Percentiles rank a stretch among this genome's conserved stretches.
These are phyloP conservation scores for Cichladusa arquata DNA, from an alignment of 2,113 vertebrate genomes.

Conservation along the genomic window DNA sequence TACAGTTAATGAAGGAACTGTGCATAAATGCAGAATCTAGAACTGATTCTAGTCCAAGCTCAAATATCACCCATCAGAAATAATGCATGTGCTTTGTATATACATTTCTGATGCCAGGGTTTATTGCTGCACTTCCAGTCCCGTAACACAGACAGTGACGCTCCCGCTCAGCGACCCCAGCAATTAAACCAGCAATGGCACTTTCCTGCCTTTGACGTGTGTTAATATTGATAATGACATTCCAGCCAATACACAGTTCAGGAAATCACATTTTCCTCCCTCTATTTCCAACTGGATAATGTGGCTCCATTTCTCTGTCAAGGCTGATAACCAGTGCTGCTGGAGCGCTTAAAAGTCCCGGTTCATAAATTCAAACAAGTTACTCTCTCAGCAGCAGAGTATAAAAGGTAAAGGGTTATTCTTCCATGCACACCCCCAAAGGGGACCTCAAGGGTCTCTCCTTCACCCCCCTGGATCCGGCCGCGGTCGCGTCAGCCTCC, in stretches of 20 bases:
- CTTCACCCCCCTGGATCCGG: fast-evolving
- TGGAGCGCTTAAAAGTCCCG: background rate
- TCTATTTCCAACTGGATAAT: background rate
- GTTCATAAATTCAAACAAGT: background rate
- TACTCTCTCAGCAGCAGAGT: background rate
- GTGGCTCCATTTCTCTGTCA: background rate
- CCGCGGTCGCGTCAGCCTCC: background rate
- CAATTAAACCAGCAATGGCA: background rate
- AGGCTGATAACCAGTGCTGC: background rate
- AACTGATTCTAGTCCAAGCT: background rate
- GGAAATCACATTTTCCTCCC: background rate
- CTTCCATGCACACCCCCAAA: fast-evolving
- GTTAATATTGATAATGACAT: background rate
- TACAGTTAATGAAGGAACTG: background rate
- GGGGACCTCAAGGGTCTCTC: background rate
- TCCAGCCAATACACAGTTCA: background rate
- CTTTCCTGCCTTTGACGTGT: background rate
- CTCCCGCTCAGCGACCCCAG: background rate
- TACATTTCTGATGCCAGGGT: background rate
- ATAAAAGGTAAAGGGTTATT: background rate
- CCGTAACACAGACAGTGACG: background rate
- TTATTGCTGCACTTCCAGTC: background rate
- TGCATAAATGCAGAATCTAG: background rate
- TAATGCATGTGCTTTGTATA: fast-evolving
- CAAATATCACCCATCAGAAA: background rate